phyloP scores from a whole-genome alignment of 1,140 invertebrate genomes.

The Drosophila kepulauana region DNA sequence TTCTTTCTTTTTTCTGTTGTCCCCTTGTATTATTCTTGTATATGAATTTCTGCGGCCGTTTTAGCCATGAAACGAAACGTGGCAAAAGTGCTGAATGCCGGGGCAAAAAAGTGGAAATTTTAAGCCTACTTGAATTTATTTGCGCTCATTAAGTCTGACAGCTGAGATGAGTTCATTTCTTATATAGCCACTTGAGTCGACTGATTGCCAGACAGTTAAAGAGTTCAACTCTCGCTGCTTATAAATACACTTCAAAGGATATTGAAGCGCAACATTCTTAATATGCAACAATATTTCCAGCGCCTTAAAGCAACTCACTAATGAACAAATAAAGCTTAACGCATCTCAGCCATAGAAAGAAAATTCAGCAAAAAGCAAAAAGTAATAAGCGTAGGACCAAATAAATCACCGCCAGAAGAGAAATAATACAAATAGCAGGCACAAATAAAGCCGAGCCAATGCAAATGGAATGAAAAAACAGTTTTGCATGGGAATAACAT shows the following conservation, averaged over 20 bases:
- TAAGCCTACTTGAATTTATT: conserved; percentile 83
- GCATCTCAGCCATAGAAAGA: conserved; percentile 18
- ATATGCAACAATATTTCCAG: conserved; percentile 49
- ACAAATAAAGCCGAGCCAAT: conserved; percentile 31
- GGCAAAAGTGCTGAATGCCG: conserved; percentile 54
- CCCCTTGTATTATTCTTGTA: conserved; percentile 60
- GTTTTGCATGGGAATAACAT: conserved; percentile 59
- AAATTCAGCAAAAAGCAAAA: conserved; percentile 31
- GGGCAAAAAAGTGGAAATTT: conserved; percentile 70
- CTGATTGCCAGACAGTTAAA: conserved; percentile 49
- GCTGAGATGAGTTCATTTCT: conserved; percentile 71
- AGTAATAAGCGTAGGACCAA: conserved; percentile 46
- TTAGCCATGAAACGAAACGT: conserved; percentile 27
- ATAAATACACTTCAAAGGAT: conserved; percentile 33
- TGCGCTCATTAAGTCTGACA: conserved; percentile 77
- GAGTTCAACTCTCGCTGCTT: conserved; percentile 31
- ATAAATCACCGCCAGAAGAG: conserved; percentile 68
- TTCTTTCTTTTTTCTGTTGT: conserved; percentile 55
- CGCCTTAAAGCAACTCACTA: conserved; percentile 60
- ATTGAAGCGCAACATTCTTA: not conserved
- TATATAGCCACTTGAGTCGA: conserved; percentile 34
- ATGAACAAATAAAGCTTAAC: conserved; percentile 81
- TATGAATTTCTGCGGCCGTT: conserved; percentile 66
- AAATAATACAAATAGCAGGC: conserved; percentile 70
- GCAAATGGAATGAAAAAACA: conserved; percentile 37